These are phyloP conservation scores for Morone chrysops DNA, from an alignment of 2,113 vertebrate species.

Conservation along the genomic window DNA sequence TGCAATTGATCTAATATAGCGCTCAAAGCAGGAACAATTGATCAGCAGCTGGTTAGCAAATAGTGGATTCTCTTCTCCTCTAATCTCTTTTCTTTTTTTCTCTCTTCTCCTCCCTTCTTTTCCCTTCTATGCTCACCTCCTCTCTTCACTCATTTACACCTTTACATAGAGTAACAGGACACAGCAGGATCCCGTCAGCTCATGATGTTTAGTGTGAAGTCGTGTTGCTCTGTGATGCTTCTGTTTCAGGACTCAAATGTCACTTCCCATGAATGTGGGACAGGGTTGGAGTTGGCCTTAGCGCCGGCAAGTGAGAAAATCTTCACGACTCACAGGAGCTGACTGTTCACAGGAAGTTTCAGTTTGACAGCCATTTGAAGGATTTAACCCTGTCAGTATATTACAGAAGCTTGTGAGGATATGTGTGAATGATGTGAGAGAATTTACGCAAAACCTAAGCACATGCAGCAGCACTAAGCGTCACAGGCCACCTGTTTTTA, in stretches of 20 bases:
- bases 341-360: conserved; percentile 33
- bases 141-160: background rate
- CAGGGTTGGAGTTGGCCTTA: background rate
- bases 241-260: conserved; percentile 22
- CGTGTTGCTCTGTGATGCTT: conserved; percentile 25
- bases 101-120: background rate
- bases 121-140: background rate
- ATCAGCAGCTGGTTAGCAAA: conserved; percentile 47
- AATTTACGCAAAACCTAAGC: background rate
- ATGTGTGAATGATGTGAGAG: background rate
- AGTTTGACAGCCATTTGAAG: background rate
- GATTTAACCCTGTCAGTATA: background rate
- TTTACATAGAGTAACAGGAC: conserved; percentile 25
- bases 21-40: background rate
- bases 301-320: conserved; percentile 45
- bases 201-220: conserved; percentile 26
- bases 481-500: conserved; percentile 1
- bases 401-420: background rate
- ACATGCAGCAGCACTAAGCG: background rate
- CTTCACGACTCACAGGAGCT: conserved; percentile 21
- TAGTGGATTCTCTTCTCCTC: background rate
- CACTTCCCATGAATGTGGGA: conserved; percentile 19
- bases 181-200: conserved; percentile 29
- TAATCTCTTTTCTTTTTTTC: background rate
- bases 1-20: background rate